Evolutionary conservation across 92 coral and sea anemone species (phyloP).

Genomic region (Siderastrea radians): DNA sequence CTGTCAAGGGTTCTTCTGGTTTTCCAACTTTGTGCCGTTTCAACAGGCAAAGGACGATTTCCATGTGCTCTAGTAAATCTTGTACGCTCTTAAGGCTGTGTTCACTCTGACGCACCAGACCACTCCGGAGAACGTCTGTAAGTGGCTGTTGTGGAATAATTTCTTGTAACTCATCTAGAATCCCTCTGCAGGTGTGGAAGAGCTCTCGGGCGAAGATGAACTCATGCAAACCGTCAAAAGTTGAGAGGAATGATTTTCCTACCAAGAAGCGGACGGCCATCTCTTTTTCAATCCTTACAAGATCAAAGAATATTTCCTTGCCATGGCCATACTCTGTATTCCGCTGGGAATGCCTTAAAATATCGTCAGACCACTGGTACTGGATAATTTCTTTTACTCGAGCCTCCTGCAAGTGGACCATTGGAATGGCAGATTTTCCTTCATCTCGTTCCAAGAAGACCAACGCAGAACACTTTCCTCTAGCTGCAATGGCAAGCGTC

Average conservation of each 20-base stretch:
- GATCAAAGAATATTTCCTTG: slow-evolving; percentile 80
- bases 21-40: slow-evolving; percentile 79
- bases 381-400: slow-evolving; percentile 87
- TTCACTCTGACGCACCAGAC: slow-evolving; percentile 65
- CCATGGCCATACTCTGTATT: slow-evolving; percentile 93
- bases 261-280: slow-evolving; percentile 79
- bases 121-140: slow-evolving; percentile 71
- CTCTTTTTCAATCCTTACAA: slow-evolving; percentile 86
- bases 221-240: slow-evolving; percentile 68
- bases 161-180: slow-evolving; percentile 81
- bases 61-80: slow-evolving; percentile 86
- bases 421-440: slow-evolving; percentile 57
- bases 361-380: slow-evolving; percentile 85
- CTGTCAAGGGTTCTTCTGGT: slow-evolving; percentile 74
- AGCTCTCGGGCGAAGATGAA: slow-evolving; percentile 95
- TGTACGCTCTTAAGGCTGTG: slow-evolving; percentile 79
- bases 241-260: slow-evolving; percentile 83
- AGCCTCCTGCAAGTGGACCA: slow-evolving; percentile 90
- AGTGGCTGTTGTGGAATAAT: slow-evolving; percentile 83
- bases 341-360: slow-evolving; percentile 85
- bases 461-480: slow-evolving; percentile 81
- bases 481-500: slow-evolving; percentile 75
- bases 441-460: slow-evolving; percentile 71
- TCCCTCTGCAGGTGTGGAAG: slow-evolving; percentile 88
- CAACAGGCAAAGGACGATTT: slow-evolving; percentile 90